Evolutionary conservation across 2,797 vertebrate genomes (phyloP).

Genomic region (Morelia viridis): DNA sequence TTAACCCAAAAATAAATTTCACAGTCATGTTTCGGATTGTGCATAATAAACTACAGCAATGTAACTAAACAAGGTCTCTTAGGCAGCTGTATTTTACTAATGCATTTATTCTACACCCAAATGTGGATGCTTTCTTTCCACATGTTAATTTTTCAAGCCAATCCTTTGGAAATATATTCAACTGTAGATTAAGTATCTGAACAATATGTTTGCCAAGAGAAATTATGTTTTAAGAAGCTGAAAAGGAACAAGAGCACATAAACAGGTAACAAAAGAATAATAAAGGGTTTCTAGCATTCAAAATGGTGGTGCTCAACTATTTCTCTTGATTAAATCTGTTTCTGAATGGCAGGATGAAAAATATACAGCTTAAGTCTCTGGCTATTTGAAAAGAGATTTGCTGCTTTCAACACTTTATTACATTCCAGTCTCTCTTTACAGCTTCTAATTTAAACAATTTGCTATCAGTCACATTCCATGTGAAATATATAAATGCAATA

Average conservation of each 20-base stretch:
- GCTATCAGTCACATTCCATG: conserved; percentile 11
- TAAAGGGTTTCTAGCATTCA: neutral
- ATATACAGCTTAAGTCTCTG: conserved; percentile 5
- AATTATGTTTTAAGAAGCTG: neutral
- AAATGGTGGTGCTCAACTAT: rapidly evolving
- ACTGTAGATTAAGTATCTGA: neutral
- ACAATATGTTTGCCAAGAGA: neutral
- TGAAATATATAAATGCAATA: neutral
- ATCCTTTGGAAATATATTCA: neutral
- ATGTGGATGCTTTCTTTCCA: neutral
- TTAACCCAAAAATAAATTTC: neutral
- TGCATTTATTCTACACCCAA: neutral
- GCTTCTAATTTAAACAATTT: conserved; percentile 23
- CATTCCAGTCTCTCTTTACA: conserved; percentile 33
- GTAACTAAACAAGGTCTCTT: neutral
- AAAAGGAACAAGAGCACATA: neutral
- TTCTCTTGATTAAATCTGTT: neutral
- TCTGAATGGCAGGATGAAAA: conserved; percentile 27
- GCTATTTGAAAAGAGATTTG: conserved; percentile 1
- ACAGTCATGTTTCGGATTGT: neutral
- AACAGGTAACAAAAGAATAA: neutral
- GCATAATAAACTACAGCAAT: neutral
- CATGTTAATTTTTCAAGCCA: neutral
- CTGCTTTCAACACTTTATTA: neutral
- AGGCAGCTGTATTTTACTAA: neutral